Evolutionary conservation across 2,113 vertebrate species (phyloP).

Genomic region (Corythoichthys intestinalis): DNA sequence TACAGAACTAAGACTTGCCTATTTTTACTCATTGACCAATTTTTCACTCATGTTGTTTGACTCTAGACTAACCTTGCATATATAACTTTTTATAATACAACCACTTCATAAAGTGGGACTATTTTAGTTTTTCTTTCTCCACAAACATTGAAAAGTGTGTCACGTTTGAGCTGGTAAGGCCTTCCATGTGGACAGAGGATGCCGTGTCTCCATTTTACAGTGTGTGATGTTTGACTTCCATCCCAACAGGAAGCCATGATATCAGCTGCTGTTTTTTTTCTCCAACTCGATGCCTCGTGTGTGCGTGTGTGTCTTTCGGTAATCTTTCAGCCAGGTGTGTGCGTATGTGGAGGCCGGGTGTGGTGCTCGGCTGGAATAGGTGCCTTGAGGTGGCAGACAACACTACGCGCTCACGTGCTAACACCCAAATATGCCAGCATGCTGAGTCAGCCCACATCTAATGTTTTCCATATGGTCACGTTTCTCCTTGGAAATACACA

Average conservation of each 20-base stretch:
- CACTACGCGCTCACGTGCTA: conserved; percentile 33
- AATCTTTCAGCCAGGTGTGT: background rate
- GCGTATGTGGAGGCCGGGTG: conserved; percentile 10
- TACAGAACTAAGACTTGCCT: no score
- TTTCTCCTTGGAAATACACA: conserved; percentile 50
- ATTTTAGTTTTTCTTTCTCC: background rate
- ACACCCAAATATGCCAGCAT: conserved; percentile 35
- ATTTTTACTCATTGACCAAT: background rate
- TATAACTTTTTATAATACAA: background rate
- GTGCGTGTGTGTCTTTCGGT: background rate
- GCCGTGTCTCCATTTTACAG: conserved; percentile 32
- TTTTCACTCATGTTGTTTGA: background rate
- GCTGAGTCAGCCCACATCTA: conserved; percentile 61
- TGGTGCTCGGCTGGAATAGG: conserved; percentile 23
- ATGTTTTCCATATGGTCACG: conserved; percentile 71
- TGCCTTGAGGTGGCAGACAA: conserved; percentile 47
- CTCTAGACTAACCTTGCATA: background rate
- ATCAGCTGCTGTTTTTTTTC: conserved; percentile 18
- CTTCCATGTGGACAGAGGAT: conserved; percentile 14
- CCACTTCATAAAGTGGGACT: no score
- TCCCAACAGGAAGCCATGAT: conserved; percentile 20
- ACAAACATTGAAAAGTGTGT: conserved; percentile 15
- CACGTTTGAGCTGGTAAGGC: conserved; percentile 1
- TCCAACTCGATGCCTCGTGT: conserved; percentile 17
- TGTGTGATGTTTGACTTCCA: conserved; percentile 29